A percentile compares a stretch with the other conserved stretches of the same genome.
These are phyloP conservation scores for Cyanoderma ruficeps DNA, from an alignment of 2,113 vertebrate species.

Conservation along the genomic window DNA sequence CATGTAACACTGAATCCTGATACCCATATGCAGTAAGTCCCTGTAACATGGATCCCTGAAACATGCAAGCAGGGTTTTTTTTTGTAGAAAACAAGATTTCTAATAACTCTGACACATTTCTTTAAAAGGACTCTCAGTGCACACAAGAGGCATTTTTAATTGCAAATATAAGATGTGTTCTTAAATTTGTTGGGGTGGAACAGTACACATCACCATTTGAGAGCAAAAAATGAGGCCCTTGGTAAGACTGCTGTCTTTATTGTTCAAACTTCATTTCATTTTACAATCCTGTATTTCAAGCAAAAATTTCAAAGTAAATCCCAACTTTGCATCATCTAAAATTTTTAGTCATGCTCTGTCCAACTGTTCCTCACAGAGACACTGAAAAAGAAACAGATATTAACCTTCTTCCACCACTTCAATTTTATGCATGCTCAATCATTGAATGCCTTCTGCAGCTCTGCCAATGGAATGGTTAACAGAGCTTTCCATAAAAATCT, in stretches of 20 bases:
- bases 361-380: not conserved
- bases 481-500: not conserved
- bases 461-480: not conserved
- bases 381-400: not conserved
- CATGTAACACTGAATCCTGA: not conserved
- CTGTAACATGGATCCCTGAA: not conserved
- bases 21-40: not conserved
- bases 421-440: not conserved
- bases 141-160: not conserved
- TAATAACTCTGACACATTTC: not conserved
- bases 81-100: not conserved
- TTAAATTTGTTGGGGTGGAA: not conserved
- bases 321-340: not conserved
- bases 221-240: not conserved
- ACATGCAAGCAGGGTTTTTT: not conserved
- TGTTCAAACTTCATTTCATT: not conserved
- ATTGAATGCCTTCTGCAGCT: not conserved
- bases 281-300: not conserved
- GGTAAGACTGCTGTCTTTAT: not conserved
- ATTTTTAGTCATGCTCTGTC: not conserved
- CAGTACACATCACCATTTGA: not conserved
- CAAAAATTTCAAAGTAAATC: not conserved
- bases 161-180: not conserved
- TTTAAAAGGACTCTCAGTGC: not conserved
- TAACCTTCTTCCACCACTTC: not conserved